phyloP scores from a whole-genome alignment of 2,797 vertebrate species.

The Falco concolor region DNA sequence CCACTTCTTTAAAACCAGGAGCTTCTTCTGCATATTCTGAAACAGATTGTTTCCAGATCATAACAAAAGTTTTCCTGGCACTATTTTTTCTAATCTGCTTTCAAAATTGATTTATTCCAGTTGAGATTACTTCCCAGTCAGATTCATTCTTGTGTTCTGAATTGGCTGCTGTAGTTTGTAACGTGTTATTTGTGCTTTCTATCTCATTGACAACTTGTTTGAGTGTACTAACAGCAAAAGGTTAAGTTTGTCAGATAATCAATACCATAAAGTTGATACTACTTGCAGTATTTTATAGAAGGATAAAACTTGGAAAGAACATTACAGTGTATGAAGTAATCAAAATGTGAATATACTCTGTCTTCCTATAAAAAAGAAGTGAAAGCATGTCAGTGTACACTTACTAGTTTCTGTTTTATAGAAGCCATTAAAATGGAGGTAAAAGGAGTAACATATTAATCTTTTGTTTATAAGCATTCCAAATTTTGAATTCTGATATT shows the following conservation, averaged over 20 bases:
- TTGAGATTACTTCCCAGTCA: conserved; percentile 22
- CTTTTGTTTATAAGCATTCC: background rate
- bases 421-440: background rate
- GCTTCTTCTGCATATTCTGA: conserved; percentile 10
- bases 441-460: background rate
- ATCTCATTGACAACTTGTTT: background rate
- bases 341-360: background rate
- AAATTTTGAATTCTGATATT: background rate
- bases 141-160: background rate
- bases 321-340: background rate
- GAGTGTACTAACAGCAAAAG: background rate
- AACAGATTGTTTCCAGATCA: conserved; percentile 55
- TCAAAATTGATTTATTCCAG: conserved; percentile 48
- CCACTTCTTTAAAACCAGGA: conserved; percentile 8
- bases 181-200: background rate
- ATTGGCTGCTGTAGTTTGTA: background rate
- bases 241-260: background rate
- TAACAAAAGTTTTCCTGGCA: conserved; percentile 47
- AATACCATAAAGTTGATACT: background rate
- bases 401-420: background rate
- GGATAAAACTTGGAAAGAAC: background rate
- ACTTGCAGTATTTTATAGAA: background rate
- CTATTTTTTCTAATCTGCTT: conserved; percentile 40
- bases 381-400: background rate
- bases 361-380: background rate